Percentiles rank a stretch among this genome's conserved stretches.
Conservation (phyloP, 2,888 invertebrate genomes). For the Arge pagana region DNA sequence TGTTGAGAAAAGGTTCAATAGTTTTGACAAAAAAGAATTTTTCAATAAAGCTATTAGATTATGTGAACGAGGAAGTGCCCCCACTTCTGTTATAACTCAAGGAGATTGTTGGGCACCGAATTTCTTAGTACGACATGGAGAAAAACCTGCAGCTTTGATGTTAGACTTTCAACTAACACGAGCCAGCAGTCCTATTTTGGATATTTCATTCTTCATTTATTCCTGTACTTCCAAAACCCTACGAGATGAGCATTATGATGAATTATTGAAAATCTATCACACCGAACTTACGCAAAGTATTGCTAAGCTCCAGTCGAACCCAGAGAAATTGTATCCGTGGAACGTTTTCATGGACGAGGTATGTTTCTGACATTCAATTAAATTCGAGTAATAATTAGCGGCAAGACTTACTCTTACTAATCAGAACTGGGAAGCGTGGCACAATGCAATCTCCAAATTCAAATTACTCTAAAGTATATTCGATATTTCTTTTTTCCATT, state of each 20-base stretch:
- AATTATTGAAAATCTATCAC: slow-evolving; percentile 67
- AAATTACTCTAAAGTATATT: no score
- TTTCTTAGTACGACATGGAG: slow-evolving; percentile 63
- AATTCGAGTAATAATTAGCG: no score
- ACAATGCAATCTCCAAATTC: no score
- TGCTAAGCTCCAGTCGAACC: slow-evolving; percentile 65
- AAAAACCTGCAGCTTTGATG: slow-evolving; percentile 60
- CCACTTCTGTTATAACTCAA: slow-evolving; percentile 66
- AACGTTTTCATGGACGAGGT: slow-evolving; percentile 61
- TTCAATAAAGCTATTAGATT: slow-evolving; percentile 61
- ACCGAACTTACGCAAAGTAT: slow-evolving; percentile 62
- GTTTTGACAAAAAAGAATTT: slow-evolving; percentile 62
- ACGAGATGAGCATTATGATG: slow-evolving; percentile 64
- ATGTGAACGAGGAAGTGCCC: slow-evolving; percentile 40
- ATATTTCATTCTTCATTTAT: slow-evolving; percentile 66
- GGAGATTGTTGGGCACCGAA: slow-evolving; percentile 81
- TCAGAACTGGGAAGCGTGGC: no score
- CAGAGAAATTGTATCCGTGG: slow-evolving; percentile 62
- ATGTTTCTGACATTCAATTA: no score
- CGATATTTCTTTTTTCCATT: neutral
- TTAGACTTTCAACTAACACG: slow-evolving; percentile 73
- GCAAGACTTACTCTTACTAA: no score
- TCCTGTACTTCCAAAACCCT: slow-evolving; percentile 67
- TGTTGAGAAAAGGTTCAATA: slow-evolving; percentile 64
- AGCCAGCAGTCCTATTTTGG: slow-evolving; percentile 64